Evolutionary conservation across 2,888 invertebrate genomes (phyloP).

Genomic region (Callyntrura guangdongensis): DNA sequence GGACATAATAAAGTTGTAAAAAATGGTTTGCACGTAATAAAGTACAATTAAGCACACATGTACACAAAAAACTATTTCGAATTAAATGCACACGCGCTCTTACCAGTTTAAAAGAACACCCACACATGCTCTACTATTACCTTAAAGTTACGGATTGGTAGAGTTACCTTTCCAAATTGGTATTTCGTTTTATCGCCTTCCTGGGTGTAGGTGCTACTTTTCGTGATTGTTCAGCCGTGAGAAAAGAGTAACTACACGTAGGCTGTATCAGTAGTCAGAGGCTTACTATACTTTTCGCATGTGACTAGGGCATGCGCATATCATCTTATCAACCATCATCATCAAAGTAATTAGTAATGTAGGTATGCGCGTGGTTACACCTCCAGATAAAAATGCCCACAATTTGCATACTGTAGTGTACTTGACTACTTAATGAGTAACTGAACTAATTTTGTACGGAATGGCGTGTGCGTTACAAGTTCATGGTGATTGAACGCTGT

Average conservation of each 20-base stretch:
- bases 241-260: no score
- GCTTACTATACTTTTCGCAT: background rate
- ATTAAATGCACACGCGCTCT: no score
- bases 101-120: background rate
- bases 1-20: no score
- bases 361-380: no score
- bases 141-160: background rate
- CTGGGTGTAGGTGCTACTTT: background rate
- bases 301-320: background rate
- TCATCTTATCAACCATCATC: background rate
- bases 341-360: background rate
- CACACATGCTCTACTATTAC: background rate
- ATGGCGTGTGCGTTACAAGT: no score
- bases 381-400: no score
- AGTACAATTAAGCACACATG: no score
- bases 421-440: background rate
- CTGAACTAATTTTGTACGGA: no score
- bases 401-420: no score
- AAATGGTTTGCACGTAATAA: no score
- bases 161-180: background rate
- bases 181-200: background rate
- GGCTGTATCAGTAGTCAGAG: background rate
- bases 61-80: no score
- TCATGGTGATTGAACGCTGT: no score
- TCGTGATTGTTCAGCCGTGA: slow-evolving; percentile 39